Base-by-base conservation (phyloP, 2,888 invertebrate genomes). In the Pomacea canaliculata region DNA sequence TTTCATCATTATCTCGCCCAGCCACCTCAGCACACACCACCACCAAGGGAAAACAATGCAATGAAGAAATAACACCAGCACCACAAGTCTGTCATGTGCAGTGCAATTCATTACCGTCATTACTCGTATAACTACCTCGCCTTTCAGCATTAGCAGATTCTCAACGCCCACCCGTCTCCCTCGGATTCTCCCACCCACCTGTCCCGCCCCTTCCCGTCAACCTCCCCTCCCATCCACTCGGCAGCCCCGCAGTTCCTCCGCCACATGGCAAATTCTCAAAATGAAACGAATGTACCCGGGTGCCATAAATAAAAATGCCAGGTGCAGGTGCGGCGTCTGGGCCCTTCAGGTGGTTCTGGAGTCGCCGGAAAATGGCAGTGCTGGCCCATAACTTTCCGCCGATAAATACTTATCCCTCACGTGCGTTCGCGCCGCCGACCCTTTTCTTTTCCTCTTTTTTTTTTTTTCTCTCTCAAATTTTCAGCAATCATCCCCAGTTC, bases 221-320 rank as follows among this genome's bases (percentile, higher is more conserved):
- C n/a, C 70, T 49, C n/a, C 51, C 51, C 49, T 56, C 16, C 23
- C 23, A 10, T 63, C 12, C 27, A 10, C 27, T 68, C 68, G 10
- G 19, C 48, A 37, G 48, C 18, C 13, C 48, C 49, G 12, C 37
- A 48, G 18, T 65, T 19, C 16, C 59, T 66, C 46, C 68, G 48
- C 73, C 73, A 73, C 68, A 73, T 73, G 73, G 73, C 68, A 46
- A 67, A 37, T 49, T 60, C 73, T 73, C 68, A 67, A 77, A 71
- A 70, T 70, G 70, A 77, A 77, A 77, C 73, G 66, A 77, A 77
- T 73, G 65, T 59, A 56, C 65, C 46, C 59, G 49, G 51, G 56
- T 63, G 37, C 73, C 51, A 70, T 74, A 77, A 77, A 74, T 74
- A 77, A 77, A 74, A 74, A 77, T 77, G 77, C 73, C 77, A 77